phyloP scores from a whole-genome alignment of 1,140 invertebrate species.

The Laupala kohalensis region DNA sequence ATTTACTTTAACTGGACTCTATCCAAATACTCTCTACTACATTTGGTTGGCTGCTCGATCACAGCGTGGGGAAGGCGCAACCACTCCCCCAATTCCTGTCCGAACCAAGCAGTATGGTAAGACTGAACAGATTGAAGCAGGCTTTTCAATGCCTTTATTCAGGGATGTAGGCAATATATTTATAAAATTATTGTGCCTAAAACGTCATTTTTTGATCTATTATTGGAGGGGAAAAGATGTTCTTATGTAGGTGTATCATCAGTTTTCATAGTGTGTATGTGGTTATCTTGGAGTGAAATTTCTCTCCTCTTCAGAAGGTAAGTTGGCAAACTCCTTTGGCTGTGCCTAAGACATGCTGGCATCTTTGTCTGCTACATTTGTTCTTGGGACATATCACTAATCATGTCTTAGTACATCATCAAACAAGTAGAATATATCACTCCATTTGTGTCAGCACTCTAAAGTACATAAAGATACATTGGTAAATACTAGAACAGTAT shows the following conservation, averaged over 20 bases:
- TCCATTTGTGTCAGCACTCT: background rate
- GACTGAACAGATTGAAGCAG: constrained; percentile 26
- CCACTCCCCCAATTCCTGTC: constrained; percentile 84
- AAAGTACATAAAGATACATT: background rate
- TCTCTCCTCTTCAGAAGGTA: background rate
- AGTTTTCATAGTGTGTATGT: background rate
- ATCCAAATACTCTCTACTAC: constrained; percentile 91
- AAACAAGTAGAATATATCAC: background rate
- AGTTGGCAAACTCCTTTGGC: background rate
- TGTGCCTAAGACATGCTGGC: background rate
- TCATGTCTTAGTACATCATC: background rate
- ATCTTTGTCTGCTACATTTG: background rate
- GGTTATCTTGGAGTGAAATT: background rate
- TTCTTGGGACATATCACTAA: background rate
- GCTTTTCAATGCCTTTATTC: background rate
- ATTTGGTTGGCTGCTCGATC: constrained; percentile 89
- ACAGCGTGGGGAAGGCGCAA: constrained; percentile 81
- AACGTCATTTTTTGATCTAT: background rate
- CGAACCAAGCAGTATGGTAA: constrained; percentile 95
- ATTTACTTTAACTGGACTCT: constrained; percentile 74
- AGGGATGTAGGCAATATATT: background rate
- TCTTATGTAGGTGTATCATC: background rate
- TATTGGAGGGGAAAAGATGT: background rate
- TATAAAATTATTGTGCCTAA: background rate
- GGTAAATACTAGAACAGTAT: background rate